These are phyloP conservation scores for Arothron firmamentum DNA, from an alignment of 2,113 vertebrate species.

Conservation along the genomic window DNA sequence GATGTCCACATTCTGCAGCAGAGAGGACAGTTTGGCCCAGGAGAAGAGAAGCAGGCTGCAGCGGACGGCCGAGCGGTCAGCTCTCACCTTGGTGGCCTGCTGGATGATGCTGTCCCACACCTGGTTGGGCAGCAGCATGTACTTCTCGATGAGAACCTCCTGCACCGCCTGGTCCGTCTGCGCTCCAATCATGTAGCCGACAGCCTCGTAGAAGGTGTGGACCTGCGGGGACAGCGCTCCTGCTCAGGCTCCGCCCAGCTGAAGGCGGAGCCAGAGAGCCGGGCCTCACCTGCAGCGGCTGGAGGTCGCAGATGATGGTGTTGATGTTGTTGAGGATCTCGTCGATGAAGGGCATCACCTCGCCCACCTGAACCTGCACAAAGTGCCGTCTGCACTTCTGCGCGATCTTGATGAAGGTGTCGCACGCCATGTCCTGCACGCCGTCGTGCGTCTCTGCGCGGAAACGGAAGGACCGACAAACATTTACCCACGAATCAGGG, in stretches of 20 bases:
- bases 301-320: constrained; percentile 97
- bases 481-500: no score
- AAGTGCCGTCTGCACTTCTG: constrained; percentile 95
- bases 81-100: constrained; percentile 92
- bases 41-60: not conserved
- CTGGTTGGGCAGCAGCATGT: constrained; percentile 95
- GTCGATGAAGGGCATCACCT: constrained; percentile 97
- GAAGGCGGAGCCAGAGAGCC: no score
- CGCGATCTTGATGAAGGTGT: constrained; percentile 97
- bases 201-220: constrained; percentile 94
- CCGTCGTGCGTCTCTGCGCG: constrained; percentile 92
- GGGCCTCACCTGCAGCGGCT: constrained; percentile 87
- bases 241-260: not conserved
- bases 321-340: constrained; percentile 97
- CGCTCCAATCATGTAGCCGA: constrained; percentile 95
- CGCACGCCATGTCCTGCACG: constrained; percentile 96
- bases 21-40: not conserved
- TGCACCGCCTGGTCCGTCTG: constrained; percentile 92
- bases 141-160: constrained; percentile 95
- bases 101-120: constrained; percentile 99
- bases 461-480: not conserved
- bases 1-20: constrained; percentile 89
- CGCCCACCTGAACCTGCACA: constrained; percentile 94
- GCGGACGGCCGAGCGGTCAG: not conserved
- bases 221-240: constrained; percentile 70